Conservation (phyloP, 1,140 invertebrate species). For the Gryon sp. region DNA sequence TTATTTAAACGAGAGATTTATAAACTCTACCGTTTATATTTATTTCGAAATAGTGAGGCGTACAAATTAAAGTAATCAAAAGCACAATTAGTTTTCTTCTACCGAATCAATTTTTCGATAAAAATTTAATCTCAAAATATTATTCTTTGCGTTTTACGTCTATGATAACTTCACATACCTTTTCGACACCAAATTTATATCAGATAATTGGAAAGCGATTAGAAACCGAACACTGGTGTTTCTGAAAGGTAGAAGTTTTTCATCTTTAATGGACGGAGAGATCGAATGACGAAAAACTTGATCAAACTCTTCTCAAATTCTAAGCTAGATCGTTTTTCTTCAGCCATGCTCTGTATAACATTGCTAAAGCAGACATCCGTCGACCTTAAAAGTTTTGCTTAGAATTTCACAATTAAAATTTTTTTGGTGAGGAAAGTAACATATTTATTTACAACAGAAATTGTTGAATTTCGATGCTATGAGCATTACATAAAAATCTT, state of each 20-base stretch:
- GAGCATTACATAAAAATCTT: too few relatives aligned
- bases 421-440: too few relatives aligned
- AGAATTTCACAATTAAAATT: background rate
- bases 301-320: conserved; percentile 21
- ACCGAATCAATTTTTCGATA: too few relatives aligned
- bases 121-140: too few relatives aligned
- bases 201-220: conserved; percentile 25
- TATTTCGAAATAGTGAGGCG: too few relatives aligned
- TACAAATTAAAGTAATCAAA: too few relatives aligned
- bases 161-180: too few relatives aligned
- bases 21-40: too few relatives aligned
- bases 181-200: background rate
- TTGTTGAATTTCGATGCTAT: background rate
- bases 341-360: conserved; percentile 20
- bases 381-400: background rate
- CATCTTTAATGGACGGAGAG: conserved; percentile 26
- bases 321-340: conserved; percentile 19
- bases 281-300: conserved; percentile 25
- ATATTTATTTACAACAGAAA: too few relatives aligned
- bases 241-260: conserved; percentile 22
- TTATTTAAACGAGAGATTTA: too few relatives aligned
- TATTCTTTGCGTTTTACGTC: too few relatives aligned
- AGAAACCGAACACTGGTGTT: conserved; percentile 13
- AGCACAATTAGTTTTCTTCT: too few relatives aligned
- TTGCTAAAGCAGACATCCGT: conserved; percentile 9